A percentile compares a stretch with the other conserved stretches of the same genome.
phyloP scores from a whole-genome alignment of 1,140 invertebrate species.

The Wiebesia pumilae region DNA sequence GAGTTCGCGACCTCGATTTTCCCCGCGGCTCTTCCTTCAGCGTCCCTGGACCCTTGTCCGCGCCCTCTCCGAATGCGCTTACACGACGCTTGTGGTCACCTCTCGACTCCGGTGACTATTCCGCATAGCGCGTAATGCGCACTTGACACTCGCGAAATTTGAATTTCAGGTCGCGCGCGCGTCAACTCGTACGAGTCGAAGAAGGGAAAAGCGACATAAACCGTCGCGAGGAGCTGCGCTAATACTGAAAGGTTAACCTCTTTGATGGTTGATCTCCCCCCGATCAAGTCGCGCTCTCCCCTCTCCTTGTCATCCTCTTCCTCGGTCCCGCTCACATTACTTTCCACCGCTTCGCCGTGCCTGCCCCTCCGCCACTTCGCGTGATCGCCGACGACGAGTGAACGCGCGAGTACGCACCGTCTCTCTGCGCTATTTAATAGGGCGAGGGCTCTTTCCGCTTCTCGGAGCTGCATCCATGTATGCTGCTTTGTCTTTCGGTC shows the following conservation, averaged over 20 bases:
- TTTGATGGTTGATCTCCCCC: conserved; percentile 42
- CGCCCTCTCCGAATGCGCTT: no score
- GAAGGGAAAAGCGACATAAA: not conserved
- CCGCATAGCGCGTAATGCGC: not conserved
- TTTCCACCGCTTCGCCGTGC: conserved; percentile 3
- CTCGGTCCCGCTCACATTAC: conserved; percentile 35
- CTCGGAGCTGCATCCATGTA: not conserved
- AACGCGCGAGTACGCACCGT: conserved; percentile 2
- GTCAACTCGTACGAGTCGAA: not conserved
- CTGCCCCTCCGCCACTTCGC: not conserved
- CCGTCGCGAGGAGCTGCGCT: conserved; percentile 5
- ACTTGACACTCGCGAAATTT: not conserved
- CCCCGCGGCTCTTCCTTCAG: no score
- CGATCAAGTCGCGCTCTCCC: conserved; percentile 33
- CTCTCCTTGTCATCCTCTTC: conserved; percentile 27
- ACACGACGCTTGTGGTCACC: no score
- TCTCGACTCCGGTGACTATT: no score
- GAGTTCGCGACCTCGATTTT: conserved; percentile 37
- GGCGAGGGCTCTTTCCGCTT: conserved; percentile 43
- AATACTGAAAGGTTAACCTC: conserved; percentile 45
- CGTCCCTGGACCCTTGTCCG: no score
- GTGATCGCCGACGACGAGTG: not conserved
- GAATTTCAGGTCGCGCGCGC: not conserved
- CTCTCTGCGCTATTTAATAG: not conserved
- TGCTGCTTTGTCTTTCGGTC: not conserved